These are phyloP conservation scores for Crotalus viridis DNA, from an alignment of 2,113 vertebrate species.

Conservation along the genomic window DNA sequence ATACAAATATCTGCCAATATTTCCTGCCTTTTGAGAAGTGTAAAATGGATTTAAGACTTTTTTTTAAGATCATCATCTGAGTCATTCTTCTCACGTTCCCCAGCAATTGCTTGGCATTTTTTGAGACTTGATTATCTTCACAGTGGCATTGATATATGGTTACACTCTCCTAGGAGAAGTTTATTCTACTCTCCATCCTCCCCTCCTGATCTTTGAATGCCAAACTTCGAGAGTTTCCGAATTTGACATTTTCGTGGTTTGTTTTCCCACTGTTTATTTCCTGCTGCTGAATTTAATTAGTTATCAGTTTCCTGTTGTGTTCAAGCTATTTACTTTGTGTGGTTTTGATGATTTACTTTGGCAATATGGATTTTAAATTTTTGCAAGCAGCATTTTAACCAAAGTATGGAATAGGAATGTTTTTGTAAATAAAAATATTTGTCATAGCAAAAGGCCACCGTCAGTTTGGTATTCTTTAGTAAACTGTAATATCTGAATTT, in stretches of 20 bases:
- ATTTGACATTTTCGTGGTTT: not conserved
- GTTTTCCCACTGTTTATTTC: not conserved
- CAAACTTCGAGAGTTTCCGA: not conserved
- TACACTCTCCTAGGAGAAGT: not conserved
- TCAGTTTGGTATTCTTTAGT: not conserved
- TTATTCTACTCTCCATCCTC: not conserved
- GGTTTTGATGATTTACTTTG: slow-evolving; percentile 11
- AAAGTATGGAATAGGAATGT: not conserved
- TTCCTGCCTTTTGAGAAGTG: not conserved
- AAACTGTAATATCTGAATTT: not conserved
- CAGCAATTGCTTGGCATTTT: not conserved
- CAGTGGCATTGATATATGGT: not conserved
- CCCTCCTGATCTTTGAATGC: not conserved
- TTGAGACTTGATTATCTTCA: not conserved
- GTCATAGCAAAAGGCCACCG: not conserved
- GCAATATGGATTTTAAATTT: not conserved
- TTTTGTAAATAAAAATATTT: slow-evolving; percentile 5
- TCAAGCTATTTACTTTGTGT: slow-evolving; percentile 1
- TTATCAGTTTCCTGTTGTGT: slow-evolving; percentile 12
- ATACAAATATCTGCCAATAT: not conserved
- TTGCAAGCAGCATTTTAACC: not conserved
- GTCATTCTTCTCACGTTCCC: not conserved
- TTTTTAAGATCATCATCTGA: not conserved
- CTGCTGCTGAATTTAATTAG: not conserved
- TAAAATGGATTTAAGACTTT: not conserved